Conservation (phyloP, 2,797 vertebrate genomes). For the Salarias fasciatus region DNA sequence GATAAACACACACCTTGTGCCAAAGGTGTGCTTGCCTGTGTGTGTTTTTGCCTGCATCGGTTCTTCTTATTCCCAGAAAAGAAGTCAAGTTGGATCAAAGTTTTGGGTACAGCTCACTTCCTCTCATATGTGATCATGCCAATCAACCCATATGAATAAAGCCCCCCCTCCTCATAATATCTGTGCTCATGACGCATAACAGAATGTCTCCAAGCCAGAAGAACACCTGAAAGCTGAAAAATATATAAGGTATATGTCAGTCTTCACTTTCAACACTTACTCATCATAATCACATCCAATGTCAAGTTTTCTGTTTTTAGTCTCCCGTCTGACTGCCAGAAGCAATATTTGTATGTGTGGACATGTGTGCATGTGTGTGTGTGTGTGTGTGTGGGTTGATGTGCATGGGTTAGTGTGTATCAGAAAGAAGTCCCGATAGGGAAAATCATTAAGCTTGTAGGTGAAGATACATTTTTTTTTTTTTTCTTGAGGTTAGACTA, state of each 20-base stretch:
- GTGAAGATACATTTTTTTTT: no score
- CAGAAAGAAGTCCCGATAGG: no score
- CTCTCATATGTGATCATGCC: no score
- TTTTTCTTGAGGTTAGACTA: no score
- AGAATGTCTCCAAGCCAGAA: not conserved
- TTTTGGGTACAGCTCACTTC: no score
- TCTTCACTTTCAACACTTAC: slow-evolving; percentile 62
- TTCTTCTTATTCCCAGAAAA: not conserved
- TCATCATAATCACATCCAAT: slow-evolving; percentile 80
- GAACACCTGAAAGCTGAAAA: slow-evolving; percentile 4
- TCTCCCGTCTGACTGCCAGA: slow-evolving; percentile 26
- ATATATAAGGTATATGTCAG: slow-evolving; percentile 29
- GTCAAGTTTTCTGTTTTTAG: slow-evolving; percentile 59
- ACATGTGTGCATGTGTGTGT: not conserved
- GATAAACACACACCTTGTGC: slow-evolving; percentile 60
- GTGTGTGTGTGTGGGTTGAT: slow-evolving; percentile 11
- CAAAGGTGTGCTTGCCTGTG: not conserved
- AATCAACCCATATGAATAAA: no score
- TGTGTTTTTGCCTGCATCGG: not conserved
- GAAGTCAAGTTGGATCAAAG: no score
- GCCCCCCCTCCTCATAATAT: no score
- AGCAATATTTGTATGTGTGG: slow-evolving; percentile 43
- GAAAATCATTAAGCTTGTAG: no score
- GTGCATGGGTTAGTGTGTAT: not conserved
- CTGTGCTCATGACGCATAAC: not conserved